Conservation (phyloP, 2,888 invertebrate genomes). For the Gonocerus acuteangulatus region DNA sequence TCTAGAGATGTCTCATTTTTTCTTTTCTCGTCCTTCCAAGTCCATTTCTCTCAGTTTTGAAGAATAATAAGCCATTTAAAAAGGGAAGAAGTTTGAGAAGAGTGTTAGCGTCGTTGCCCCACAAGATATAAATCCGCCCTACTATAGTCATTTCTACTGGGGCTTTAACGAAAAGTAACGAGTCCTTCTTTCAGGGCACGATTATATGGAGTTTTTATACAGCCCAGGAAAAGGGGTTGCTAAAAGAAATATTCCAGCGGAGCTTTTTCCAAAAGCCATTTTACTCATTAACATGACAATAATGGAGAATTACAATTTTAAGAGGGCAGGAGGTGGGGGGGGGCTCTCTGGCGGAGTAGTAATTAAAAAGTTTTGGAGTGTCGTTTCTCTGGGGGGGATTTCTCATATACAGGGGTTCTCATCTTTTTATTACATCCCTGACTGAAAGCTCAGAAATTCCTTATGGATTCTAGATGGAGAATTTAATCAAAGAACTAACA, state of each 20-base stretch:
- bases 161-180: conserved; percentile 19
- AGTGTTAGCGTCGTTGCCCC: not conserved
- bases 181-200: conserved; percentile 1
- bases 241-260: conserved; percentile 2
- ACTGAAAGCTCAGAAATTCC: not conserved
- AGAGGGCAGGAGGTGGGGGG: too few relatives aligned
- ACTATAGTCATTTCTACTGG: not conserved
- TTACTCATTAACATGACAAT: conserved; percentile 21
- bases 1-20: too few relatives aligned
- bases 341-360: not conserved
- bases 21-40: not conserved
- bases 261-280: conserved; percentile 7
- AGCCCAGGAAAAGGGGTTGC: not conserved
- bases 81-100: conserved; percentile 18
- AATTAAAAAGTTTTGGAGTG: conserved; percentile 20
- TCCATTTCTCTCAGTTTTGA: not conserved
- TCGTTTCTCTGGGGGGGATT: not conserved
- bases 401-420: too few relatives aligned
- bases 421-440: not conserved
- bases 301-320: conserved; percentile 15
- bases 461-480: too few relatives aligned
- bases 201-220: conserved; percentile 15
- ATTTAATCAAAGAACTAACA: too few relatives aligned
- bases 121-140: conserved; percentile 13
- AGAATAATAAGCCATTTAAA: conserved; percentile 17